These are phyloP conservation scores for Peromyscus leucopus DNA, from an alignment of 2,113 vertebrate genomes.

Conservation along the genomic window DNA sequence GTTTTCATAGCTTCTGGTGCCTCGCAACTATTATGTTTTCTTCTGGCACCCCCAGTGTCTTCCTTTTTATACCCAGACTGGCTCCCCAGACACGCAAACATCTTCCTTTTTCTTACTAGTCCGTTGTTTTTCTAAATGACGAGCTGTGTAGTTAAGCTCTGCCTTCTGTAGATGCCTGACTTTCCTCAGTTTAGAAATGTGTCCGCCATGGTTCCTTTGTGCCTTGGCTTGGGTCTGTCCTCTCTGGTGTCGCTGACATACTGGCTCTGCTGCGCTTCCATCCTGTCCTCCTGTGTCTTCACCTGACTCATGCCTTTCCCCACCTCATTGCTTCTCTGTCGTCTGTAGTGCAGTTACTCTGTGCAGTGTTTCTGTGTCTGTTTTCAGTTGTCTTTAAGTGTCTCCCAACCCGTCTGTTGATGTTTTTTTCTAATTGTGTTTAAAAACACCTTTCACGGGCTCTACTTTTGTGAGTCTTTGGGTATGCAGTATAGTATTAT, in stretches of 20 bases:
- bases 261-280: neutral
- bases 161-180: neutral
- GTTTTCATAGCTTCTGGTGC: neutral
- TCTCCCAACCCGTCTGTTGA: conserved; percentile 27
- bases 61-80: neutral
- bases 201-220: neutral
- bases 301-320: neutral
- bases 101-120: neutral
- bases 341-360: neutral
- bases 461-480: neutral
- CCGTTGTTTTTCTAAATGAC: neutral
- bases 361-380: neutral
- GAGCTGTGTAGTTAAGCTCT: neutral
- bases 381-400: conserved; percentile 3
- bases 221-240: neutral
- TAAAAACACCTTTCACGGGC: neutral
- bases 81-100: neutral
- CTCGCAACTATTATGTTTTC: neutral
- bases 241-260: neutral
- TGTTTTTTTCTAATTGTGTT: neutral
- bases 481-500: neutral
- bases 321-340: neutral
- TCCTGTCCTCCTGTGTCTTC: neutral
- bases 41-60: neutral
- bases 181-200: neutral